These are phyloP conservation scores for Porites rus DNA, from an alignment of 92 coral and sea anemone genomes.

Conservation along the genomic window DNA sequence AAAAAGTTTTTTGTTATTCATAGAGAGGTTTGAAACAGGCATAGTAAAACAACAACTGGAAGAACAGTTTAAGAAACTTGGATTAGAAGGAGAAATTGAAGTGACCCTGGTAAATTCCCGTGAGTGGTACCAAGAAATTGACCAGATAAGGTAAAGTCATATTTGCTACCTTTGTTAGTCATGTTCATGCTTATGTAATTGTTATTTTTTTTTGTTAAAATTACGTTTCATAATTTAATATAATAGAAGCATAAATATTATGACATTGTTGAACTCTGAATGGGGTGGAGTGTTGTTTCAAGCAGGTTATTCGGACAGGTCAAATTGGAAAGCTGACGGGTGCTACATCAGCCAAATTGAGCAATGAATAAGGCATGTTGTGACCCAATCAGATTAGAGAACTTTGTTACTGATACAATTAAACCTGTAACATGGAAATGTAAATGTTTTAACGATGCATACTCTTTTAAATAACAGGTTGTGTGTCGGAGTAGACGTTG, in stretches of 20 bases:
- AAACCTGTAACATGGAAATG: not conserved
- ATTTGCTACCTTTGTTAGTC: constrained; percentile 10
- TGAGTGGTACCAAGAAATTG: not conserved
- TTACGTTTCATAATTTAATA: not conserved
- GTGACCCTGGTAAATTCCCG: not conserved
- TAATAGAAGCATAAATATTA: too few species aligned
- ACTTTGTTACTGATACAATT: too few species aligned
- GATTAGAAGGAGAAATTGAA: not conserved
- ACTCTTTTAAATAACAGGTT: constrained; percentile 17
- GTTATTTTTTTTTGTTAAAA: not conserved
- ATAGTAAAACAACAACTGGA: not conserved
- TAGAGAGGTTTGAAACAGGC: not conserved
- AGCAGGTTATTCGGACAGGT: too few species aligned
- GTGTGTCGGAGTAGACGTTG: constrained; percentile 94
- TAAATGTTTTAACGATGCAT: not conserved
- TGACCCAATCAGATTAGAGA: too few species aligned
- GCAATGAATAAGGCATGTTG: too few species aligned
- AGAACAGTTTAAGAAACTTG: not conserved
- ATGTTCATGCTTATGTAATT: not conserved
- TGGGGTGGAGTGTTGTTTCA: too few species aligned
- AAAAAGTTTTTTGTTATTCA: not conserved
- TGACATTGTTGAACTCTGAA: too few species aligned
- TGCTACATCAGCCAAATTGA: too few species aligned
- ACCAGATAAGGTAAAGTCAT: not conserved
- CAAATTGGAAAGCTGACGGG: too few species aligned